These are phyloP conservation scores for Malurus splendens DNA, from an alignment of 2,797 vertebrate species.

Conservation along the genomic window DNA sequence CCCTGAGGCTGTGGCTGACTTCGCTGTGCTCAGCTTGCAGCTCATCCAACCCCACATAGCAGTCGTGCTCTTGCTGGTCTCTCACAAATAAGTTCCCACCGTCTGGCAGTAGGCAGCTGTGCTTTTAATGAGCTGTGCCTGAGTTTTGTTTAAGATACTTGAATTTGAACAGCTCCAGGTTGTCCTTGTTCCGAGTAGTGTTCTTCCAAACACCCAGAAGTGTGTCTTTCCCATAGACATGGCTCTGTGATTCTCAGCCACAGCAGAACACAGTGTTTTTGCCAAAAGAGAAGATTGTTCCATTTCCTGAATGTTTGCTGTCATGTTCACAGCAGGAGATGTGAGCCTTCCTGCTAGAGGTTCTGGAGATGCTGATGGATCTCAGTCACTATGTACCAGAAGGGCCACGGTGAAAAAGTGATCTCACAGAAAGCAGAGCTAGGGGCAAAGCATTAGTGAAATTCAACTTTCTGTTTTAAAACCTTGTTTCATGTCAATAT, in stretches of 20 bases:
- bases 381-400: background rate
- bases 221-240: fast-evolving
- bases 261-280: background rate
- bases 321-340: background rate
- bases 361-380: background rate
- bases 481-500: background rate
- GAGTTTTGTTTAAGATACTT: background rate
- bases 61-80: background rate
- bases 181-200: background rate
- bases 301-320: background rate
- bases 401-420: background rate
- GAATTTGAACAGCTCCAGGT: background rate
- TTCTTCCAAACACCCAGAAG: background rate
- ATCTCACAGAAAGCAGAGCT: background rate
- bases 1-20: background rate
- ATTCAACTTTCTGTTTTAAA: background rate
- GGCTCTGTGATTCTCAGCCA: background rate
- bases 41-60: background rate
- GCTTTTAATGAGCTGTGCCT: background rate
- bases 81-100: background rate
- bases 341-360: background rate
- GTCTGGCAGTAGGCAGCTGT: background rate
- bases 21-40: background rate
- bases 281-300: background rate
- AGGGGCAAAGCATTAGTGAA: background rate